Conservation (phyloP, 2,113 vertebrate species). For the Gallinago paraguaiae region DNA sequence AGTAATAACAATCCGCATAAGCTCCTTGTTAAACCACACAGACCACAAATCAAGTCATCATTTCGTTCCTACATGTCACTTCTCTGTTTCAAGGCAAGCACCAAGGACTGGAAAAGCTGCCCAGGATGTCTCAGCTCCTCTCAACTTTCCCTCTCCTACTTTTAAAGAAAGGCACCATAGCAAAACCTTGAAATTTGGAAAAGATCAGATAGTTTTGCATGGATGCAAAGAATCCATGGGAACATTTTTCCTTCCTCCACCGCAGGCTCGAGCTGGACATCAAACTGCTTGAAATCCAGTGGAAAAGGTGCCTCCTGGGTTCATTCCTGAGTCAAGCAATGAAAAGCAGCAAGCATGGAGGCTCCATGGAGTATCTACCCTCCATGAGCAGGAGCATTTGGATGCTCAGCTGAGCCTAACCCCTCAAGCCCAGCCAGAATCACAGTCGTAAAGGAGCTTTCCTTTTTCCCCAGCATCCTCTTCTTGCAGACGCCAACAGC, state of each 20-base stretch:
- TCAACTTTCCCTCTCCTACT: background rate
- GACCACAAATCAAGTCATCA: background rate
- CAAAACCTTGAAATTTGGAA: background rate
- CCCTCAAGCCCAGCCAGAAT: background rate
- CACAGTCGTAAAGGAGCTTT: background rate
- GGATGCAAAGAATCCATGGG: background rate
- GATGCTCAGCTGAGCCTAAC: background rate
- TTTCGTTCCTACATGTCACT: background rate
- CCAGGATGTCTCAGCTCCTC: background rate
- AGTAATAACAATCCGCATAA: background rate
- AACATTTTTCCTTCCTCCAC: background rate
- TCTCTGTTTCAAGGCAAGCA: background rate
- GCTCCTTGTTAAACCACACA: background rate
- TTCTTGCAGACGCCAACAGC: background rate
- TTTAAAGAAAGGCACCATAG: background rate
- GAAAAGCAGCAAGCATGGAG: fast-evolving
- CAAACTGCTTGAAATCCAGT: background rate
- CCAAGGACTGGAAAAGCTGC: background rate
- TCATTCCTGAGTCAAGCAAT: background rate
- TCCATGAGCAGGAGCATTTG: background rate
- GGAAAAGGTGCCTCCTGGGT: background rate
- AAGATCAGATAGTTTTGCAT: background rate
- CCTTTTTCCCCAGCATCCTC: background rate
- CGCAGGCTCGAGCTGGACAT: background rate
- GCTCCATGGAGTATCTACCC: background rate